A percentile compares a stretch with the other conserved stretches of the same genome.
phyloP scores from a whole-genome alignment of 1,140 invertebrate genomes.

The Lordiphosa stackelbergi region DNA sequence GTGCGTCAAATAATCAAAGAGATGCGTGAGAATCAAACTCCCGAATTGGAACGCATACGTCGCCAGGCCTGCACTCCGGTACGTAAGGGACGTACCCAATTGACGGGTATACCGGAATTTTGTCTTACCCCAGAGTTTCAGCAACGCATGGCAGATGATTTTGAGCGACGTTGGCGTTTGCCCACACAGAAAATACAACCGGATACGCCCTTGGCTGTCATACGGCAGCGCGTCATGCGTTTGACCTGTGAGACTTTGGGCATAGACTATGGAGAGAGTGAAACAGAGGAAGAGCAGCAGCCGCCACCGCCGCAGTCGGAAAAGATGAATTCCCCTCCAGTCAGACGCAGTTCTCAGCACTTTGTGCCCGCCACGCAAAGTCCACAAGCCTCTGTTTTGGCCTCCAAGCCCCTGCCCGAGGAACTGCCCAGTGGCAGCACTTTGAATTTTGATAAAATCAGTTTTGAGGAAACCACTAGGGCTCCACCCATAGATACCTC shows the following conservation, averaged over 20 bases:
- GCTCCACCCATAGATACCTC: background rate
- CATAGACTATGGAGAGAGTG: constrained; percentile 39
- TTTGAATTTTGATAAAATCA: constrained; percentile 72
- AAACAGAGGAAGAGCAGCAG: background rate
- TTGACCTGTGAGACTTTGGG: constrained; percentile 69
- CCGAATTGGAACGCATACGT: constrained; percentile 66
- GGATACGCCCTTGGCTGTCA: constrained; percentile 65
- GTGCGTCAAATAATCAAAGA: constrained; percentile 67
- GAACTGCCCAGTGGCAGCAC: constrained; percentile 34
- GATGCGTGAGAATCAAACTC: constrained; percentile 70
- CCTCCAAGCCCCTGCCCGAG: background rate
- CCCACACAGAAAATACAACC: constrained; percentile 63
- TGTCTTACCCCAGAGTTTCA: constrained; percentile 69
- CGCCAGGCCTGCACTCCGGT: constrained; percentile 66
- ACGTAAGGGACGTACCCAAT: constrained; percentile 22
- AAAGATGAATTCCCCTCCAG: background rate
- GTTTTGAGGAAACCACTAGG: constrained; percentile 64
- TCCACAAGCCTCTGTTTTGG: background rate
- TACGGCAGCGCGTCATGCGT: constrained; percentile 58
- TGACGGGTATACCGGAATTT: constrained; percentile 65
- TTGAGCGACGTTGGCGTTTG: constrained; percentile 68
- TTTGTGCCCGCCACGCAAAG: constrained; percentile 47
- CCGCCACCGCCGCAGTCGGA: background rate
- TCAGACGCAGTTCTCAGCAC: constrained; percentile 29
- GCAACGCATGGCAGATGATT: constrained; percentile 69